Evolutionary conservation across 2,797 vertebrate species (phyloP), one percentile per base, ranked within the genome.

Genomic region (Spondyliosoma cantharus): DNA sequence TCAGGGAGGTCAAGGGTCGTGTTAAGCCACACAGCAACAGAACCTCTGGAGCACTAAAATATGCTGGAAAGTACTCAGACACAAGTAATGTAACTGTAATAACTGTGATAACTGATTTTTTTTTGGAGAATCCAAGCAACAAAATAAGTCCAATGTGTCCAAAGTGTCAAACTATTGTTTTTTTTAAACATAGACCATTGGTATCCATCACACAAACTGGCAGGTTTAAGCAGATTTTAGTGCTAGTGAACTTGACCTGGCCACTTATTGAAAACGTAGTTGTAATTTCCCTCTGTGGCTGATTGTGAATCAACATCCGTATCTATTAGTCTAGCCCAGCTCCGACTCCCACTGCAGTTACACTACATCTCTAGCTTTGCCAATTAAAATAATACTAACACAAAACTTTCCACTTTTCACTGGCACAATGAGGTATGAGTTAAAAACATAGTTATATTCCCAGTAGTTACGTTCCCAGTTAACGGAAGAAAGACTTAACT

Each of bases 141-240:
- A 7, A 2, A 73, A 49, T 27, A 37, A 25, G 19, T 63, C 37
- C 25, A 65, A 16, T 49, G 46, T 69, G 69, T n/a, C n/a, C n/a
- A n/a, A n/a, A 50, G 62, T 68, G 27, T 68, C 29, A 32, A 32
- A 3, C 6, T 53, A 15, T 52, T 68, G 52, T 37, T 27, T 48
- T 7, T 66, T 78, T 68, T 52, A 67, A 3, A 67, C 37, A 66
- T 46, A 37, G 46, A 43, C 67, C 43, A 29, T 7, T 25, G 8
- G 29, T 37, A 9, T 78, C 64, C 70, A 78, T 43, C 37, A 69
- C 69, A 73, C 32, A 73, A 62, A 52, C 50, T 66, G 62, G 27
- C 22, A 42, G 6, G 24, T 57, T 22, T 42, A 48, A 27, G 19
- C 20, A 53, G 19, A 1, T 17, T 60, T 49, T 49, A 48, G 46